Evolutionary conservation across 1,140 invertebrate genomes (phyloP).

Genomic region (Harpegnathos saltator): DNA sequence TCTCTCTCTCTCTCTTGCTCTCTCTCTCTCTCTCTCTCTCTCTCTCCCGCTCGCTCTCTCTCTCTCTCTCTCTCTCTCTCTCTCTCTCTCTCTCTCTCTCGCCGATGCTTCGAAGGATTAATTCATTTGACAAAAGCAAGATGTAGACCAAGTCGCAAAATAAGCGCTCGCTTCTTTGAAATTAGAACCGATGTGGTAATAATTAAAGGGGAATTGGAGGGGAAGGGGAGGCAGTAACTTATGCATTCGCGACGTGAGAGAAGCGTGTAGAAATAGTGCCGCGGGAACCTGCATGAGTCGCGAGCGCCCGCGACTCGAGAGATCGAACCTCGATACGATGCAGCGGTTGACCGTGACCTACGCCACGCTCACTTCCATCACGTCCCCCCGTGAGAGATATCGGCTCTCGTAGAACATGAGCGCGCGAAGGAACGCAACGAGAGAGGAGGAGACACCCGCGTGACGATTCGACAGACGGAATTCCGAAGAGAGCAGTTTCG

Average conservation of each 20-base stretch:
- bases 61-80: background rate
- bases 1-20: background rate
- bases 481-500: too few relatives aligned
- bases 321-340: conserved; percentile 64
- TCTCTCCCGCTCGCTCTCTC: too few relatives aligned
- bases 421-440: too few relatives aligned
- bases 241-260: conserved; percentile 33
- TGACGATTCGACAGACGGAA: too few relatives aligned
- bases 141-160: conserved; percentile 15
- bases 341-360: conserved; percentile 73
- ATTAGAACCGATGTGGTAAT: conserved; percentile 54
- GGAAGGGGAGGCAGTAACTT: conserved; percentile 43
- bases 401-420: conserved; percentile 27
- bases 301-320: conserved; percentile 55
- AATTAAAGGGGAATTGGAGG: conserved; percentile 36
- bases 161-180: conserved; percentile 27
- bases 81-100: background rate
- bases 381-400: conserved; percentile 37
- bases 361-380: conserved; percentile 58
- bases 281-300: conserved; percentile 39
- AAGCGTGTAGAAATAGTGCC: conserved; percentile 35
- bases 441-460: too few relatives aligned
- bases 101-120: conserved; percentile 41
- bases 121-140: conserved; percentile 66
- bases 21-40: background rate